Base-by-base conservation (phyloP, 1,140 invertebrate genomes). In the Euschistus heros region DNA sequence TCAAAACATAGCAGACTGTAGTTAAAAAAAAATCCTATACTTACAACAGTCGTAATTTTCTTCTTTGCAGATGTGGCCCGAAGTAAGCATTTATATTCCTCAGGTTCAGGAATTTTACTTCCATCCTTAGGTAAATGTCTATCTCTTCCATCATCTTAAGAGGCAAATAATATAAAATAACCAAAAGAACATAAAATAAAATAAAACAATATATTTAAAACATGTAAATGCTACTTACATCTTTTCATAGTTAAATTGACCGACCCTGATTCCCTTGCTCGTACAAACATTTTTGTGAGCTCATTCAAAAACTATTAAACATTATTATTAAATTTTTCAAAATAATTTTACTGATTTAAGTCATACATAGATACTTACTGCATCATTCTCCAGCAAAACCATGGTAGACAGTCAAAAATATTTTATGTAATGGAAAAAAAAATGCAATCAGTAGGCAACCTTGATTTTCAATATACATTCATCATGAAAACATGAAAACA, bases 41-140 rank as follows among this genome's bases (percentile, higher is more conserved):
- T 75, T 74, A 91, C 86, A 67, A 90, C 79, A 68, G 88, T 91
- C 15, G 84, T 82, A 68, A 92, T 85, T 80, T 90, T 91, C 69
- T 86, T 88, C 33, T 83, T 86, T 69, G 83, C 82, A 60, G 81
- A 76, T 46, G 81, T 79, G 27, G 87, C 88, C 74, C 87, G 74
- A 14, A 91, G 78, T 67, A 91, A 74, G 76, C 88, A 91, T 73
- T 86, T 80, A 73, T 86, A 86, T 72, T 88, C 87, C 33, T 76
- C 72, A 30, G 82, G 81, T 70, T 81, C 80, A 64, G 84, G 80
- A 27, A 76, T 70, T 37, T 76, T 76, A 74, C 74, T 80, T 2
- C 79, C 81, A 71, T 79, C 74, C 66, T 81, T 77, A 27, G 86
- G 87, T 64, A 77, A 77, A 24, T 87, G 87, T 74, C 83, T 86